A percentile compares a stretch with the other conserved stretches of the same genome.
Conservation (phyloP, 2,797 vertebrate genomes). For the Remorina albescens region DNA sequence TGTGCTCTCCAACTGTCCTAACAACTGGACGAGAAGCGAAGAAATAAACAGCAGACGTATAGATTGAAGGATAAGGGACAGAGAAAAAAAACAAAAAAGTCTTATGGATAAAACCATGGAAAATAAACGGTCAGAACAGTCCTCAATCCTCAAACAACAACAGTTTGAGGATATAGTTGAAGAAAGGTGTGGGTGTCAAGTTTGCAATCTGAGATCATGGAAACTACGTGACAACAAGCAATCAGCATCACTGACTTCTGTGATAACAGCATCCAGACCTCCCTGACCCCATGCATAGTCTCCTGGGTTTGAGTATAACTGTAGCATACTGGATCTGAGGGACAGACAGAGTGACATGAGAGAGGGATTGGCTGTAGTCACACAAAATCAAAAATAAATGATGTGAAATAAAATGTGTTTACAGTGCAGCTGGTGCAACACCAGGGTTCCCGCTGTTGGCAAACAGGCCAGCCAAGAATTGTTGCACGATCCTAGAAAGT, state of each 20-base stretch:
- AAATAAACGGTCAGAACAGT: too few relatives aligned
- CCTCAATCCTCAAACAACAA: too few relatives aligned
- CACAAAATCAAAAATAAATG: slow-evolving; percentile 48
- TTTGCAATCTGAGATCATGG: neutral
- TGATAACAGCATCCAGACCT: slow-evolving; percentile 92
- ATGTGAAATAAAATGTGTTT: slow-evolving; percentile 61
- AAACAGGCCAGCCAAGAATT: slow-evolving; percentile 86
- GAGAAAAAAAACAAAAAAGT: too few relatives aligned
- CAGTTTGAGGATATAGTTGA: slow-evolving; percentile 3
- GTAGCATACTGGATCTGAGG: slow-evolving; percentile 89
- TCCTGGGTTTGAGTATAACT: slow-evolving; percentile 92
- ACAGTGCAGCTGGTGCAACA: slow-evolving; percentile 88
- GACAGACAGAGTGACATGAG: slow-evolving; percentile 3
- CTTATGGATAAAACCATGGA: too few relatives aligned
- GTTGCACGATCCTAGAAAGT: slow-evolving; percentile 88
- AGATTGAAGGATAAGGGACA: neutral
- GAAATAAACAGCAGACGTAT: neutral
- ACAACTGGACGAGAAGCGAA: slow-evolving; percentile 79
- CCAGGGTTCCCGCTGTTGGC: slow-evolving; percentile 85
- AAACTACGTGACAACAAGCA: too few relatives aligned
- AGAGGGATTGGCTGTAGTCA: slow-evolving; percentile 9
- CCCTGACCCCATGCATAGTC: slow-evolving; percentile 97
- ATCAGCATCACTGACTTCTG: slow-evolving; percentile 87
- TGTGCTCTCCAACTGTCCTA: slow-evolving; percentile 90
- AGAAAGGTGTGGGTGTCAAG: neutral